phyloP scores from a whole-genome alignment of 35 echinoderm and acorn worm genomes.

The Lytechinus variegatus region DNA sequence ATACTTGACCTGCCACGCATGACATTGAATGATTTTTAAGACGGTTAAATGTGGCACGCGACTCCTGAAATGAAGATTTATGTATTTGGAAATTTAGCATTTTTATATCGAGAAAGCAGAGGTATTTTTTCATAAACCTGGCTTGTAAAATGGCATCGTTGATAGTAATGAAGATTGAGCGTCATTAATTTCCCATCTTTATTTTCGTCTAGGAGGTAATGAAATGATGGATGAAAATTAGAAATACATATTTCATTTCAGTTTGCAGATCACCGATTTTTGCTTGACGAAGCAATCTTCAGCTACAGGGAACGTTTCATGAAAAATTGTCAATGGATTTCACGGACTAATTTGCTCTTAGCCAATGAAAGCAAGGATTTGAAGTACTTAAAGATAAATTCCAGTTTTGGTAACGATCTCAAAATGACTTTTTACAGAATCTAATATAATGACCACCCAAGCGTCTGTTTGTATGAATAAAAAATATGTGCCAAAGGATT shows the following conservation, averaged over 20 bases:
- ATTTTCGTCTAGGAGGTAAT: background rate
- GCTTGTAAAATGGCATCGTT: background rate
- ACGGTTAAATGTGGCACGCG: conserved; percentile 28
- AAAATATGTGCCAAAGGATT: too few relatives aligned
- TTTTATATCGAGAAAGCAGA: background rate
- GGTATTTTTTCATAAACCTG: background rate
- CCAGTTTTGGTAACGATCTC: too few relatives aligned
- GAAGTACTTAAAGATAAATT: too few relatives aligned
- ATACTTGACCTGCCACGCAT: background rate
- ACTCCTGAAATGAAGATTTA: background rate
- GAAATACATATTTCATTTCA: background rate
- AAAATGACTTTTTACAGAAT: too few relatives aligned
- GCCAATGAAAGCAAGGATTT: too few relatives aligned
- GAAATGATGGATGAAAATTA: background rate
- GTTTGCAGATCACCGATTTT: background rate
- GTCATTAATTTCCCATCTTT: background rate
- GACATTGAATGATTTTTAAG: conserved; percentile 17
- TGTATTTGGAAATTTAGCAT: background rate
- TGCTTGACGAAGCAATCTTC: background rate
- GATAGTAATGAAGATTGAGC: background rate
- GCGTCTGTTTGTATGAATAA: too few relatives aligned
- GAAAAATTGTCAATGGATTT: too few relatives aligned
- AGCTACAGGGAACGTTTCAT: background rate
- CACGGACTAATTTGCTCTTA: too few relatives aligned
- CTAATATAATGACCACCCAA: too few relatives aligned